These are phyloP conservation scores for Volucella inanis DNA, from an alignment of 2,888 invertebrate genomes.

Conservation along the genomic window DNA sequence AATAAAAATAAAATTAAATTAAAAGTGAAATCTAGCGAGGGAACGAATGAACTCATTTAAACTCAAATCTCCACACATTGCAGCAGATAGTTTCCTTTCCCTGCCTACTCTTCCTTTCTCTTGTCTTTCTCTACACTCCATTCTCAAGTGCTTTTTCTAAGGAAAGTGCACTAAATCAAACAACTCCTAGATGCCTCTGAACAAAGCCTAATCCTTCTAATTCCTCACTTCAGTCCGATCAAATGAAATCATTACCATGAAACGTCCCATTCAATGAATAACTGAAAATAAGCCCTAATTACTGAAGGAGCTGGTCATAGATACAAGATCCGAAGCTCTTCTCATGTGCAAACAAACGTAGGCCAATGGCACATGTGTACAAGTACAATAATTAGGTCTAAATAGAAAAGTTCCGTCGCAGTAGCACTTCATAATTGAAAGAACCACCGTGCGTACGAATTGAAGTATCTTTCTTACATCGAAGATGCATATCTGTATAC, in stretches of 20 bases:
- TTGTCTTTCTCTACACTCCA: too few species aligned
- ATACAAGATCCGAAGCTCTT: constrained; percentile 8
- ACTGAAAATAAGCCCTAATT: constrained; percentile 47
- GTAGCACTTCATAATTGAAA: constrained; percentile 60
- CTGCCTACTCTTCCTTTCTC: too few species aligned
- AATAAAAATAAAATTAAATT: too few species aligned
- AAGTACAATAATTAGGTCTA: constrained; percentile 45
- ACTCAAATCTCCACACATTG: too few species aligned
- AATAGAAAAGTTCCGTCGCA: constrained; percentile 52
- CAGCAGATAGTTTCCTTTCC: too few species aligned
- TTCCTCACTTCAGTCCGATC: constrained; percentile 30
- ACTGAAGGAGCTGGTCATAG: constrained; percentile 27
- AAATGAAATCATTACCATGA: constrained; percentile 46
- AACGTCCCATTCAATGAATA: constrained; percentile 33
- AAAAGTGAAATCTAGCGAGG: too few species aligned
- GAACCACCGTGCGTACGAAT: neutral
- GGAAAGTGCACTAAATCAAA: too few species aligned
- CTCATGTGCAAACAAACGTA: constrained; percentile 33
- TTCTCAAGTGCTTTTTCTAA: too few species aligned
- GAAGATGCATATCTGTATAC: constrained; percentile 36
- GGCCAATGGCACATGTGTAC: constrained; percentile 3
- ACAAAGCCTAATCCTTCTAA: constrained; percentile 27
- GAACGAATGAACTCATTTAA: too few species aligned
- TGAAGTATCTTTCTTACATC: constrained; percentile 10
- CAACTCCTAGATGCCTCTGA: neutral